Evolutionary conservation across 2,113 vertebrate genomes (phyloP), one percentile per base, ranked within the genome.

Genomic region (Austrofundulus limnaeus): DNA sequence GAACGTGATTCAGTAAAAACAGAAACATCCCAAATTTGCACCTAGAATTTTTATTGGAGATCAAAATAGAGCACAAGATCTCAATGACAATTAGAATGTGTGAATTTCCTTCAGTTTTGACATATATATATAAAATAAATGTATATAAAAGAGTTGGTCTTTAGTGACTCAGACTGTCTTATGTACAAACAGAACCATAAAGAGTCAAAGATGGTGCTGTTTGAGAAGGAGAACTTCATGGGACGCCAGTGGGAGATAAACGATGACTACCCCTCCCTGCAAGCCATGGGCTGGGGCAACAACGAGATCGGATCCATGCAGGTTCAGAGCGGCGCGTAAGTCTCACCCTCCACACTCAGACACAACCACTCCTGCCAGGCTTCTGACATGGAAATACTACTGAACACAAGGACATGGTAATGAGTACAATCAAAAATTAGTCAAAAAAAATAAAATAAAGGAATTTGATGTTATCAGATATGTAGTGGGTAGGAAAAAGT

Each of bases 291-390:
- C 73, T 98, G 96, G 96, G 84, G 87, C 77, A 97, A 94, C 93
- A 98, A 95, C 0, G 95, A 98, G 92, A 95, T 98, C 61, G 96
- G 96, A 80, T 96, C 97, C 70, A 98, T 98, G 96, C 95, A 96
- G 89, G 89, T 96, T 85, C 92, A 93, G 83, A 91, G 92, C 0
- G 97, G 97, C 37, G 91, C 95, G 94, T 98, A 92, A 97, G 96
- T 94, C 66, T 63, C 31, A 14, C 13, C 20, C 16, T 60, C 24
- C 4, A 43, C 19, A 45, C 0, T 39, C 1, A 39, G 11, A 11
- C 5, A 16, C 28, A 4, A 13, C n/a, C n/a, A n/a, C 3, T 50
- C 31, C 48, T 52, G 15, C 57, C n/a, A 24, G 23, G 13, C 13
- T 34, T 5, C 31, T 34, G 31, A 19, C 6, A 28, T 7, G 25